These are phyloP conservation scores for Hydrocynus forskahlii DNA, from an alignment of 2,797 vertebrate genomes.

Conservation along the genomic window DNA sequence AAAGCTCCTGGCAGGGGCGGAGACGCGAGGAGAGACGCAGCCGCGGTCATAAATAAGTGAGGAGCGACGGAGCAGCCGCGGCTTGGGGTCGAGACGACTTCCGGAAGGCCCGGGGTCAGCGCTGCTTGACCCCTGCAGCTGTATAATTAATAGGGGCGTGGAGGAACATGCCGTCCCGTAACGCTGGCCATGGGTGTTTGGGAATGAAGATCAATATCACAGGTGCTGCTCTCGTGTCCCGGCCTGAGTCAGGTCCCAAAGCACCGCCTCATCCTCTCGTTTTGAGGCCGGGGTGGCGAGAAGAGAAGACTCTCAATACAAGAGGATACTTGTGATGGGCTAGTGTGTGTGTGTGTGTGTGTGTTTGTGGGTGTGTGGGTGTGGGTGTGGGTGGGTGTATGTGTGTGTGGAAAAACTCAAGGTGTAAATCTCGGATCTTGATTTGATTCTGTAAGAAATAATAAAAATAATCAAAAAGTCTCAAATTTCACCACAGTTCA, in stretches of 20 bases:
- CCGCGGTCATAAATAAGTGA: constrained; percentile 67
- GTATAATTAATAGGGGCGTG: constrained; percentile 69
- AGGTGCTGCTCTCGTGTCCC: constrained; percentile 47
- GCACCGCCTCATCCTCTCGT: background rate
- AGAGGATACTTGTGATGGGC: background rate
- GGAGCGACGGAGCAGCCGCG: constrained; percentile 39
- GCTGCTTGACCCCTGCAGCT: constrained; percentile 66
- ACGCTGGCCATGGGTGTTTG: constrained; percentile 58
- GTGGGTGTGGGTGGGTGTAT: no score
- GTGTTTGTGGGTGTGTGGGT: no score
- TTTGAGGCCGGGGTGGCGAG: background rate
- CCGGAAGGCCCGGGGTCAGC: constrained; percentile 62
- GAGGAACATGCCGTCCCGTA: constrained; percentile 64
- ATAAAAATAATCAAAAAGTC: no score
- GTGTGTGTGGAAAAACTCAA: background rate
- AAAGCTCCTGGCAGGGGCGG: constrained; percentile 24
- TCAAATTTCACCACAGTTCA: no score
- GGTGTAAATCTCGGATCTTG: background rate
- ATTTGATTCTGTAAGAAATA: no score
- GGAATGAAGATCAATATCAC: constrained; percentile 54
- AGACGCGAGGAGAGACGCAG: constrained; percentile 49
- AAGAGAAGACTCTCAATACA: constrained; percentile 1
- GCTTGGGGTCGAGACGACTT: constrained; percentile 37
- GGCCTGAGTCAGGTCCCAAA: constrained; percentile 33
- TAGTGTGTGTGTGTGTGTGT: no score